A percentile compares a stretch with the other conserved stretches of the same genome.
Conservation (phyloP, 2,888 invertebrate species). For the Ariolimax columbianus region DNA sequence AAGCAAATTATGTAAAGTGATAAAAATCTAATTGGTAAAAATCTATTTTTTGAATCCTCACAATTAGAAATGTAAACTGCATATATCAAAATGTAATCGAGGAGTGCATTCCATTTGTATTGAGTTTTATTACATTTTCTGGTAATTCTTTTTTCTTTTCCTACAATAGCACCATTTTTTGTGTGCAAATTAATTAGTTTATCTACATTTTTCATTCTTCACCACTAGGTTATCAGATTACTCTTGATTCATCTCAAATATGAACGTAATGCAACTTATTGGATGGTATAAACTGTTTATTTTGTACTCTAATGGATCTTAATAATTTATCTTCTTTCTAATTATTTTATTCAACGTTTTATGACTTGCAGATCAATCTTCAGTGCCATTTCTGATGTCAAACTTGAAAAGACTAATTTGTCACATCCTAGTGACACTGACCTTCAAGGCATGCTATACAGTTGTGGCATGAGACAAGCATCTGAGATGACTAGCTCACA, state of each 20-base stretch:
- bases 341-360: neutral
- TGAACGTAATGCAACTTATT: neutral
- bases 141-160: no score
- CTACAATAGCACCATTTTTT: no score
- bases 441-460: conserved; percentile 59
- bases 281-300: neutral
- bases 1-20: no score
- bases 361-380: conserved; percentile 70
- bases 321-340: neutral
- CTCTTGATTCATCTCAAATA: neutral
- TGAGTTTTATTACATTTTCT: no score
- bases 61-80: no score
- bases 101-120: no score
- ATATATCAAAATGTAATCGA: no score
- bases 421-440: conserved; percentile 53
- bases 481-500: conserved; percentile 48
- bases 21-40: no score
- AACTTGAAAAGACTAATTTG: conserved; percentile 68
- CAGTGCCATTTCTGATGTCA: conserved; percentile 74
- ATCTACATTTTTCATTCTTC: no score
- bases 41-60: no score
- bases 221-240: neutral
- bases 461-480: conserved; percentile 51
- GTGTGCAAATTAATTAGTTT: no score
- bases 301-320: neutral